Evolutionary conservation across 2,113 vertebrate genomes (phyloP).

Genomic region (Buteo buteo): DNA sequence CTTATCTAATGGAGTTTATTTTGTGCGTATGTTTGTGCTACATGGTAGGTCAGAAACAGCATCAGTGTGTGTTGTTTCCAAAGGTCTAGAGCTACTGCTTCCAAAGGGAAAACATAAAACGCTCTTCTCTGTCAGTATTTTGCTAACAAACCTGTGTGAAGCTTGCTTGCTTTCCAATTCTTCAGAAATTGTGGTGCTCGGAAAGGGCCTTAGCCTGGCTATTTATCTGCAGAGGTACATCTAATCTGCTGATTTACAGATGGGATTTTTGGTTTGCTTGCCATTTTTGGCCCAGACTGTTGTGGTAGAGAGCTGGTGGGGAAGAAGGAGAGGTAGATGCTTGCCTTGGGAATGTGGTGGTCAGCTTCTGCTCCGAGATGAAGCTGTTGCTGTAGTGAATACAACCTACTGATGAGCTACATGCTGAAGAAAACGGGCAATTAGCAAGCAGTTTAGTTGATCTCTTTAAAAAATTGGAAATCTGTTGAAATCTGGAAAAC

Average conservation of each 20-base stretch:
- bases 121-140: background rate
- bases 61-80: background rate
- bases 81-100: background rate
- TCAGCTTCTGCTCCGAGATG: background rate
- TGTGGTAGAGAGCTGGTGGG: background rate
- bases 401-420: background rate
- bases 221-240: background rate
- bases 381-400: background rate
- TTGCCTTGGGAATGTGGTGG: background rate
- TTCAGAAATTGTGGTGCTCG: background rate
- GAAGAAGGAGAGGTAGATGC: background rate
- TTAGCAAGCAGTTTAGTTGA: background rate
- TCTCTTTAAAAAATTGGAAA: background rate
- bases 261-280: background rate
- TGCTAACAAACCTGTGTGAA: background rate
- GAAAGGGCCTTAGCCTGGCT: background rate
- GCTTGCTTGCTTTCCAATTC: background rate
- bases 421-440: background rate
- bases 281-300: background rate
- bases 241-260: background rate
- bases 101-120: background rate
- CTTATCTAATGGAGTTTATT: background rate
- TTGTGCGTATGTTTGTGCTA: background rate
- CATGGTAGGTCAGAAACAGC: background rate
- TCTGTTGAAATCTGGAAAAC: background rate